Evolutionary conservation across 1,140 invertebrate species (phyloP), one percentile per base, ranked within the genome.

Genomic region (Prorops nasuta): DNA sequence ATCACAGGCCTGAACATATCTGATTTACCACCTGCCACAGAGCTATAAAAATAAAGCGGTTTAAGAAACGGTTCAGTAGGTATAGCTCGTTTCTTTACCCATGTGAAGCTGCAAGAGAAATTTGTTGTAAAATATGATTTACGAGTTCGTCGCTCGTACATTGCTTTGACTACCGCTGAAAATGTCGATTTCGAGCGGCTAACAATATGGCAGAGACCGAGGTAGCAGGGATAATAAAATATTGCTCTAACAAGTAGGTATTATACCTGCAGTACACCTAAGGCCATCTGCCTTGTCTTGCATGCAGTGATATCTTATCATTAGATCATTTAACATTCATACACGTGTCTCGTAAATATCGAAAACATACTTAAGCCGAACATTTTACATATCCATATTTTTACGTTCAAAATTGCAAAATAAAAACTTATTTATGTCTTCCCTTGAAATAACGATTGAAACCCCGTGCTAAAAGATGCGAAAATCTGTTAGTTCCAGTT

Each of bases 111-210:
- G 20, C 38, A 52, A 21, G 21, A 16, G 44, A 44, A 52, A 52
- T 52, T 52, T 52, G 50, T 52, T 38, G 28, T 2, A 17, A 0
- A 12, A 31, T 24, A 52, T 52, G 50, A 52, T 52, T 52, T 52
- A 52, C 37, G 50, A 41, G 50, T 15, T 37, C 14, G 22, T 28
- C 24, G 15, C 9, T 15, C 44, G 44, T 18, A 31, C 49, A 15
- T 47, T 19, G 16, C 22, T 24, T 19, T 40, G 40, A 51, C 47
- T 51, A 51, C 44, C 24, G 44, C 14, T 16, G 50, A 47, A 35
- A 24, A 20, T 36, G 34, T 52, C 38, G 44, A 52, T 52, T 47
- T 38, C 21, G 37, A 36, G 22, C 20, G 24, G 4, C 12, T 9
- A 42, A 22, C 28, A 47, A 47, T 47, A 22, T 10, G 22, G 20